phyloP scores from a whole-genome alignment of 2,888 invertebrate genomes.

The Bugulina stolonifera region DNA sequence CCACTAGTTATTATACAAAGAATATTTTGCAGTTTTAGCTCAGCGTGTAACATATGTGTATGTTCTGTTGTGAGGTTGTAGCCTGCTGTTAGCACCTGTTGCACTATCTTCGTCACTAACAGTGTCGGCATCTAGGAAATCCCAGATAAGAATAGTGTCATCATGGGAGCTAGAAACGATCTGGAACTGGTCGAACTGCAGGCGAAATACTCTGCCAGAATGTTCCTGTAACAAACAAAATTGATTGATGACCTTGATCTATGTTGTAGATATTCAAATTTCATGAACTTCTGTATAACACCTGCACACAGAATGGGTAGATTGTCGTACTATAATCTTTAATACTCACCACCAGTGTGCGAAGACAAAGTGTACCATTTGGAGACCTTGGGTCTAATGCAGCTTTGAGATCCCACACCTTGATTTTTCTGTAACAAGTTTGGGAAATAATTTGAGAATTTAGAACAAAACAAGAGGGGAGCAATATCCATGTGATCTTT shows the following conservation, averaged over 20 bases:
- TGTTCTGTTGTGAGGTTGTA: neutral
- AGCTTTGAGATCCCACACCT: constrained; percentile 93
- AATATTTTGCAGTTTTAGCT: no score
- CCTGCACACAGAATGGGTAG: no score
- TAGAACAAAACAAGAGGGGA: no score
- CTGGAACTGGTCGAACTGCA: constrained; percentile 98
- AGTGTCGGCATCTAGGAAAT: constrained; percentile 69
- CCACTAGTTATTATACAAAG: no score
- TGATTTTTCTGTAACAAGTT: constrained; percentile 70
- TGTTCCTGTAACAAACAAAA: constrained; percentile 79
- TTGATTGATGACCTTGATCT: no score
- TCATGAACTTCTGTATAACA: no score
- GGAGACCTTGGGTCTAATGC: constrained; percentile 88
- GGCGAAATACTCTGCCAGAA: constrained; percentile 90
- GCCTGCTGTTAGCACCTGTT: neutral
- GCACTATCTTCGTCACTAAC: neutral
- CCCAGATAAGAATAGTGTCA: constrained; percentile 97
- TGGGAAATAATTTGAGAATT: no score
- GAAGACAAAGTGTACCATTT: constrained; percentile 79
- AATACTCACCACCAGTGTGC: constrained; percentile 59
- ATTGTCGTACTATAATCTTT: no score
- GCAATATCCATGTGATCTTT: no score
- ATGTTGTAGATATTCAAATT: no score
- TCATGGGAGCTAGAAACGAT: constrained; percentile 96
- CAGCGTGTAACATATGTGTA: constrained; percentile 22